Base-by-base conservation (phyloP, 2,797 vertebrate genomes). In the Eidolon dupreanum region DNA sequence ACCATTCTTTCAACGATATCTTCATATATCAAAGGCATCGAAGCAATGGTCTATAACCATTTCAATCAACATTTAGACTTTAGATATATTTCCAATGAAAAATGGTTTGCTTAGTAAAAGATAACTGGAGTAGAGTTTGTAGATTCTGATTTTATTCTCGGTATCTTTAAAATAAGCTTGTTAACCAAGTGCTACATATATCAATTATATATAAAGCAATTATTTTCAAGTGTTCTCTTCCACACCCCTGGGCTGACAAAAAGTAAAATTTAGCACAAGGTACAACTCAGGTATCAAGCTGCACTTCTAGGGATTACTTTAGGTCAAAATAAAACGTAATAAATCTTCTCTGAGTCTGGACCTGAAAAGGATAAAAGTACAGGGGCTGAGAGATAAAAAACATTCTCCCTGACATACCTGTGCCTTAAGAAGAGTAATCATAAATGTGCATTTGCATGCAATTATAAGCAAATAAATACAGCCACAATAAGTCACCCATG, bases 401-500 rank as follows among this genome's bases (percentile, higher is more conserved):
- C 81, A 95, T 55, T 94, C 46, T 94, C 26, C 49, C 12, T 71
- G 66, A 92, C 38, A 86, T 20, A 49, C 11, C 33, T 71, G 89
- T 41, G 51, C 19, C 38, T 41, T 28, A 83, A 55, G 53, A 92
- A 87, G 33, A 51, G 17, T 65, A 74, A 90, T 71, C 3, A 33
- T 22, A n/a, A 63, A 70, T 15, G 11, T 4, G 83, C 5, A 46
- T 28, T 49, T 85, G n/a, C 7, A 88, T 68, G 28, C 96, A 83
- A 88, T 41, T 92, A 61, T 36, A 96, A 90, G 61, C 84, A 95
- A 95, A 92, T 85, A 91, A 92, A 92, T 36, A 95, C 3, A 79
- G 46, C 11, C 57, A 93, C 22, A 75, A 1, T 77, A 90, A 94
- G 24, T 88, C 68, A 74, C 3, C 22, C 19, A 87, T 5, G 61